Evolutionary conservation across 2,888 invertebrate species (phyloP).

Genomic region (Drosophila phalerata): DNA sequence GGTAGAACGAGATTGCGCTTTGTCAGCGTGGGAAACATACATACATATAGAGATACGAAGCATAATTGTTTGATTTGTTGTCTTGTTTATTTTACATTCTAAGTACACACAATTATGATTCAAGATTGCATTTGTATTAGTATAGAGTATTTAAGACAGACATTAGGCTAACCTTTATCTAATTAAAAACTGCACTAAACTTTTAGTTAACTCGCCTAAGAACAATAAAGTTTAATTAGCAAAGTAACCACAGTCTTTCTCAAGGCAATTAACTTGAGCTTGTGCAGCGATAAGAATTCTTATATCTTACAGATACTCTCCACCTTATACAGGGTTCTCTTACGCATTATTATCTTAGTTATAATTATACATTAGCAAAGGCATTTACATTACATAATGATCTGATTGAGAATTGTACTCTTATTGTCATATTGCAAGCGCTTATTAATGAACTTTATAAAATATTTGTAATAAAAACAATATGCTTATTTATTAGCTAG

Average conservation of each 20-base stretch:
- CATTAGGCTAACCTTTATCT: neutral
- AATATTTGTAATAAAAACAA: slow-evolving; percentile 1
- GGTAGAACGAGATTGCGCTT: neutral
- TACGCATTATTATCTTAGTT: slow-evolving; percentile 7
- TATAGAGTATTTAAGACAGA: slow-evolving; percentile 1
- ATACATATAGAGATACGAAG: neutral
- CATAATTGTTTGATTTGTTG: slow-evolving; percentile 14
- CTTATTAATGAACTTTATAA: slow-evolving; percentile 5
- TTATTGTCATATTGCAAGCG: slow-evolving; percentile 47
- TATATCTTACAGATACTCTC: neutral
- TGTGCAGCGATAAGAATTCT: slow-evolving; percentile 57
- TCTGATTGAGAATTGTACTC: neutral
- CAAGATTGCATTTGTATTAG: slow-evolving; percentile 11
- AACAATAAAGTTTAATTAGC: slow-evolving; percentile 41
- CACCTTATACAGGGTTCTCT: slow-evolving; percentile 40
- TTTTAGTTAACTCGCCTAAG: neutral
- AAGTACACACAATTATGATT: slow-evolving; percentile 22
- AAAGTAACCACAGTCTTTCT: slow-evolving; percentile 42
- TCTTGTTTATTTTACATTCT: slow-evolving; percentile 31
- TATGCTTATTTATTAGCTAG: slow-evolving; percentile 36
- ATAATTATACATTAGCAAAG: slow-evolving; percentile 18
- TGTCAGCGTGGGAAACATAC: slow-evolving; percentile 33
- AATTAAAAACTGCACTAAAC: neutral
- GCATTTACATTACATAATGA: slow-evolving; percentile 7
- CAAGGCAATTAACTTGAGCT: slow-evolving; percentile 57